These are phyloP conservation scores for Danio choprae DNA, from an alignment of 2,797 vertebrate species.

Conservation along the genomic window DNA sequence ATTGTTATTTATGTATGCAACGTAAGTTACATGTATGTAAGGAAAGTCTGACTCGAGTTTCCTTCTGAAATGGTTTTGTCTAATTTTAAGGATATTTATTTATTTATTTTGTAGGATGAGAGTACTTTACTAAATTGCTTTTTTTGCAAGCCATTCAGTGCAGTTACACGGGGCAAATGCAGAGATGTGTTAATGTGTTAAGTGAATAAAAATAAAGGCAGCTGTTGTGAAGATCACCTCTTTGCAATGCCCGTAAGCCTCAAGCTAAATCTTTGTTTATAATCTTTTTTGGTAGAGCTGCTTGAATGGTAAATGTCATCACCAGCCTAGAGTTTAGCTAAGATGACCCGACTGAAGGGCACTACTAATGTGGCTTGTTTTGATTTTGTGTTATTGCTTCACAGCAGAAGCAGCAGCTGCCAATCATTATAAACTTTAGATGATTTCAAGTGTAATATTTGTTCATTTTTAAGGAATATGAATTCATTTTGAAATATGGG, in stretches of 20 bases:
- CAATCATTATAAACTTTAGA: background rate
- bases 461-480: background rate
- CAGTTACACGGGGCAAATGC: background rate
- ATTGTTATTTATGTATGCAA: too few species aligned
- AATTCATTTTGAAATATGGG: background rate
- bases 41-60: background rate
- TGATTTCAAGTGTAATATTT: background rate
- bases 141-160: background rate
- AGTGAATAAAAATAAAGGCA: conserved; percentile 10
- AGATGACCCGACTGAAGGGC: background rate
- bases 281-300: conserved; percentile 17
- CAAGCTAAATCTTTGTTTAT: conserved; percentile 28
- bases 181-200: background rate
- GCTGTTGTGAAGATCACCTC: conserved; percentile 18
- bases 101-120: background rate
- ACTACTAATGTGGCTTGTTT: background rate
- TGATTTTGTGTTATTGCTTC: conserved; percentile 14
- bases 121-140: background rate
- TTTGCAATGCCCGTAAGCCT: background rate
- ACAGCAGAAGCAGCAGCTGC: background rate
- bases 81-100: background rate
- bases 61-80: background rate
- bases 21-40: background rate
- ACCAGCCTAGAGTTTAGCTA: background rate
- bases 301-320: conserved; percentile 1